Evolutionary conservation across 2,113 vertebrate species (phyloP).

Genomic region (Triplophysa dalaica): DNA sequence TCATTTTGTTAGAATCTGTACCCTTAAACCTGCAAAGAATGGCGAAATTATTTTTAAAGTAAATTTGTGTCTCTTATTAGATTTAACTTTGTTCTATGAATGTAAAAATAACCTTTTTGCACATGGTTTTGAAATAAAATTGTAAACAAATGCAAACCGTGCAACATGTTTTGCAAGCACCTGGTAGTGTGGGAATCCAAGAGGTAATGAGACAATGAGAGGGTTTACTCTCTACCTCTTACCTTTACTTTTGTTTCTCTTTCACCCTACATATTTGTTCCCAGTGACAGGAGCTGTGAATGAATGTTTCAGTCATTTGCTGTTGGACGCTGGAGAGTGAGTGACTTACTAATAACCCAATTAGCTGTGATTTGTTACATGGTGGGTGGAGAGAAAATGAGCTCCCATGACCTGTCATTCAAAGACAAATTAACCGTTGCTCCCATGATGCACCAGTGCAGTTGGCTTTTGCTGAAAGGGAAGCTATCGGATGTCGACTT

Average conservation of each 20-base stretch:
- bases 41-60: not conserved
- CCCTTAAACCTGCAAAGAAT: not conserved
- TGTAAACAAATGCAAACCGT: not conserved
- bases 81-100: not conserved
- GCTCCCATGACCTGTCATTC: constrained; percentile 71
- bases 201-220: no score
- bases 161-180: not conserved
- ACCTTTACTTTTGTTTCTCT: not conserved
- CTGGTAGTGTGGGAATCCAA: not conserved
- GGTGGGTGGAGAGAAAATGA: constrained; percentile 60
- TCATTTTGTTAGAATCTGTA: constrained; percentile 2
- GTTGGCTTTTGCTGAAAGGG: constrained; percentile 64
- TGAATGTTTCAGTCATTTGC: constrained; percentile 63
- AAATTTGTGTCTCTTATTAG: not conserved
- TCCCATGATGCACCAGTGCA: constrained; percentile 66
- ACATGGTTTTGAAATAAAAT: not conserved
- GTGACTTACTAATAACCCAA: constrained; percentile 79
- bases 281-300: constrained; percentile 40
- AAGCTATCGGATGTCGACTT: constrained; percentile 62
- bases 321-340: constrained; percentile 61
- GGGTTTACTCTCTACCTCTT: not conserved
- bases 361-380: constrained; percentile 77
- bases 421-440: constrained; percentile 75
- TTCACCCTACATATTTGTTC: not conserved
- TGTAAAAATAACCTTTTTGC: not conserved